phyloP scores from a whole-genome alignment of 2,113 vertebrate species.

The Gobio gobio region DNA sequence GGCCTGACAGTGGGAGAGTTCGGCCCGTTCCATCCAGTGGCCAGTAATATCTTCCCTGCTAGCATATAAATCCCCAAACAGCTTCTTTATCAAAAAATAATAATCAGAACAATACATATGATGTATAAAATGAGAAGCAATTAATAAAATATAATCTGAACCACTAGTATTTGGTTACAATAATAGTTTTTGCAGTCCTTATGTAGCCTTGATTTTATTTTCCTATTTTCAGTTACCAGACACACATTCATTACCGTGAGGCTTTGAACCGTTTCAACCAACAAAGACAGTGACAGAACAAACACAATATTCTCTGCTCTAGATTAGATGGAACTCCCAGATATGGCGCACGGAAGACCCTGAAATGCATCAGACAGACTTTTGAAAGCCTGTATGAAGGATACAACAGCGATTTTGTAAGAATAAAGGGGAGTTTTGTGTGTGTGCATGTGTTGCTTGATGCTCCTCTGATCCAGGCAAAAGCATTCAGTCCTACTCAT shows the following conservation, averaged over 20 bases:
- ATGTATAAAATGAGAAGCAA: constrained; percentile 56
- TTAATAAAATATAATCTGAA: constrained; percentile 63
- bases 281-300: constrained; percentile 28
- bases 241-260: constrained; percentile 32
- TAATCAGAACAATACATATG: constrained; percentile 59
- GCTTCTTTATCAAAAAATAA: constrained; percentile 59
- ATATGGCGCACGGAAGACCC: background rate
- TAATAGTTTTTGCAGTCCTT: constrained; percentile 55
- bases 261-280: background rate
- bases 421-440: background rate
- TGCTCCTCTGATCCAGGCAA: background rate
- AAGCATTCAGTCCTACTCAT: background rate
- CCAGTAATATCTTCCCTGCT: constrained; percentile 34
- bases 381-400: constrained; percentile 13
- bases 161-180: constrained; percentile 46
- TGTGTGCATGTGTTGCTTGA: background rate
- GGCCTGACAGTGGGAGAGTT: background rate
- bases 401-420: constrained; percentile 14
- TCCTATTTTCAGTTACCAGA: constrained; percentile 12
- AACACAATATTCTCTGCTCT: constrained; percentile 34
- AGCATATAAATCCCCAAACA: constrained; percentile 48
- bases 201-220: constrained; percentile 24
- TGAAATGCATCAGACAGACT: background rate
- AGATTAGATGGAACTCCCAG: constrained; percentile 18
- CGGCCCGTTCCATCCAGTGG: constrained; percentile 2